A percentile compares a stretch with the other conserved stretches of the same genome.
Conservation (phyloP, 1,140 invertebrate species). For the Harlomillsia oculata region DNA sequence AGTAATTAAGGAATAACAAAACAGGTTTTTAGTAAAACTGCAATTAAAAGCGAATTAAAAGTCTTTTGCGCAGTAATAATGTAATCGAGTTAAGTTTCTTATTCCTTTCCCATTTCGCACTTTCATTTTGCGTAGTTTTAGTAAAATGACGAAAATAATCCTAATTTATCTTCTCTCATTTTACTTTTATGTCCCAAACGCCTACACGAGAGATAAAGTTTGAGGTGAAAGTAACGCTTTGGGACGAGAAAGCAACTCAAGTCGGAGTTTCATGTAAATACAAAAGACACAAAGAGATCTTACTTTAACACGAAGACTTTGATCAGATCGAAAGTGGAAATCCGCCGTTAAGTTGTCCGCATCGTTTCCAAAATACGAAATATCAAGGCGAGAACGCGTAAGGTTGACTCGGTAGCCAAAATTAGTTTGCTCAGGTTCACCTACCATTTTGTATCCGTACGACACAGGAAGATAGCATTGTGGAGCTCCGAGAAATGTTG, state of each 20-base stretch:
- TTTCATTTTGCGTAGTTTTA: too few relatives aligned
- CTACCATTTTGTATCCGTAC: conserved; percentile 42
- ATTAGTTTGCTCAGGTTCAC: background rate
- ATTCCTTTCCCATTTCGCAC: too few relatives aligned
- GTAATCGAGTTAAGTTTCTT: too few relatives aligned
- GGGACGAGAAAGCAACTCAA: too few relatives aligned
- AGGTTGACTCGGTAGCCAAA: conserved; percentile 1
- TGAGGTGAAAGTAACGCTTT: too few relatives aligned
- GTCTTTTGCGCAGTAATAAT: too few relatives aligned
- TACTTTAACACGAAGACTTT: conserved; percentile 29
- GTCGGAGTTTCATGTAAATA: too few relatives aligned
- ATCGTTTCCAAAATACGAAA: conserved; percentile 12
- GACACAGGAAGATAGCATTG: conserved; percentile 60
- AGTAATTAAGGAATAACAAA: background rate
- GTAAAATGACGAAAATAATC: too few relatives aligned
- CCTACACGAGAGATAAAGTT: too few relatives aligned
- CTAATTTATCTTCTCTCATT: too few relatives aligned
- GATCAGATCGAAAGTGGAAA: conserved; percentile 21
- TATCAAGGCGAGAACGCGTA: background rate
- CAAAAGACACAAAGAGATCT: background rate
- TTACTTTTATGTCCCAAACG: too few relatives aligned
- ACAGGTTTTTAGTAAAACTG: background rate
- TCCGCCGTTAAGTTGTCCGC: conserved; percentile 1
- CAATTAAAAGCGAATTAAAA: too few relatives aligned
- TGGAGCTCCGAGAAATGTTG: conserved; percentile 41